Conservation (phyloP, 2,113 vertebrate genomes). For the Dromas ardeola region DNA sequence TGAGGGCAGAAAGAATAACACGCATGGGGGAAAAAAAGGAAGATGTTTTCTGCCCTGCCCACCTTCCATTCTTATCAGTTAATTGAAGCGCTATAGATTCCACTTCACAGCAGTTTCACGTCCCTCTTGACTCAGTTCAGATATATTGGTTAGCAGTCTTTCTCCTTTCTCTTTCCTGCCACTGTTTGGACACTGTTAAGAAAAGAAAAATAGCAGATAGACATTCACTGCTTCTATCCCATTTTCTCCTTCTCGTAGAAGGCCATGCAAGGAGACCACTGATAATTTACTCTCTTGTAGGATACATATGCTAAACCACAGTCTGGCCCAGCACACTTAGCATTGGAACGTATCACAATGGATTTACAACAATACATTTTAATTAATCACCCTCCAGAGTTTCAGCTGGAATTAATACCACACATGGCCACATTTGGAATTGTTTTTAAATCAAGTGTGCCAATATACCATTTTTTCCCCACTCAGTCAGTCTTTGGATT, state of each 20-base stretch:
- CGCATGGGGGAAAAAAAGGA: background rate
- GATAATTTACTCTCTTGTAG: background rate
- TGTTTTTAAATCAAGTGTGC: background rate
- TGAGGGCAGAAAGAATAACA: background rate
- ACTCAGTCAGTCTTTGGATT: background rate
- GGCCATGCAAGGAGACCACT: background rate
- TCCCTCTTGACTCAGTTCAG: background rate
- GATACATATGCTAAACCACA: background rate
- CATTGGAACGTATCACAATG: background rate
- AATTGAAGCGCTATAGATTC: background rate
- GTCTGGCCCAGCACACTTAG: background rate
- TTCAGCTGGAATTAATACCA: slow-evolving; percentile 24
- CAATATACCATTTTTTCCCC: background rate
- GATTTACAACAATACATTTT: slow-evolving; percentile 8
- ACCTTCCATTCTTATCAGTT: background rate
- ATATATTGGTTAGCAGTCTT: background rate
- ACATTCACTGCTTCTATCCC: background rate
- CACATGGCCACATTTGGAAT: background rate
- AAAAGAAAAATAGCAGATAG: background rate
- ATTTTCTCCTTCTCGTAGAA: background rate
- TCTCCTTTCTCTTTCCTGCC: background rate
- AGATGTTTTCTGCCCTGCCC: background rate
- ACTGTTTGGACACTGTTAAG: background rate
- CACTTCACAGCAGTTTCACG: background rate
- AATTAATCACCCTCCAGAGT: slow-evolving; percentile 1